Percentiles rank a stretch among this genome's conserved stretches.
phyloP scores from a whole-genome alignment of 23 tunicate species.

The Trididemnum clinides region DNA sequence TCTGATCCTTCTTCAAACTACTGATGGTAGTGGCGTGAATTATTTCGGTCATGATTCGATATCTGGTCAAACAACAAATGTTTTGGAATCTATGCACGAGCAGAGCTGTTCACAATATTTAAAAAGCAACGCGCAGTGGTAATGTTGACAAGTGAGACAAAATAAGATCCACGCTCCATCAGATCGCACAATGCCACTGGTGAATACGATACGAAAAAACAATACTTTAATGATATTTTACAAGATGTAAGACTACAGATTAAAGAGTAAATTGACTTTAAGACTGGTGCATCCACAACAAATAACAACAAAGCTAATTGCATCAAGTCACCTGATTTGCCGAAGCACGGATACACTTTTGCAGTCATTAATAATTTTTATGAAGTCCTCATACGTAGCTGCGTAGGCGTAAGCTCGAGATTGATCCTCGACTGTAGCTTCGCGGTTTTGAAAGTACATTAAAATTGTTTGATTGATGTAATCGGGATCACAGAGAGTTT shows the following conservation, averaged over 20 bases:
- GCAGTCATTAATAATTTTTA: slow-evolving; percentile 75
- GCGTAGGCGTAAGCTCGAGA: slow-evolving; percentile 84
- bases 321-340: slow-evolving; percentile 71
- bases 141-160: too few relatives aligned
- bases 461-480: slow-evolving; percentile 77
- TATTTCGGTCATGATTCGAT: slow-evolving; percentile 78
- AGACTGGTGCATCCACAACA: too few relatives aligned
- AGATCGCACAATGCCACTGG: too few relatives aligned
- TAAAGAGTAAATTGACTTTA: too few relatives aligned
- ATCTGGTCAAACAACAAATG: slow-evolving; percentile 21
- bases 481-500: slow-evolving; percentile 75
- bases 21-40: slow-evolving; percentile 93
- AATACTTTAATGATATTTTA: too few relatives aligned
- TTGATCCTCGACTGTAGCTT: slow-evolving; percentile 54
- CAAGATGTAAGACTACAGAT: too few relatives aligned
- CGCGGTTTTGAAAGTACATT: slow-evolving; percentile 45
- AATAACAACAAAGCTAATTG: too few relatives aligned
- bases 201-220: too few relatives aligned
- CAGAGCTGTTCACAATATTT: too few relatives aligned
- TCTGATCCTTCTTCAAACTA: slow-evolving; percentile 69
- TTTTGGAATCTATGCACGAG: too few relatives aligned
- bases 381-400: slow-evolving; percentile 93
- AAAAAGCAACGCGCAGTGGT: too few relatives aligned
- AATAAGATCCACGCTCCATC: too few relatives aligned
- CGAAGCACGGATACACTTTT: slow-evolving; percentile 44